Conservation (phyloP, 2,888 invertebrate species). For the Eupithecia dodoneata region DNA sequence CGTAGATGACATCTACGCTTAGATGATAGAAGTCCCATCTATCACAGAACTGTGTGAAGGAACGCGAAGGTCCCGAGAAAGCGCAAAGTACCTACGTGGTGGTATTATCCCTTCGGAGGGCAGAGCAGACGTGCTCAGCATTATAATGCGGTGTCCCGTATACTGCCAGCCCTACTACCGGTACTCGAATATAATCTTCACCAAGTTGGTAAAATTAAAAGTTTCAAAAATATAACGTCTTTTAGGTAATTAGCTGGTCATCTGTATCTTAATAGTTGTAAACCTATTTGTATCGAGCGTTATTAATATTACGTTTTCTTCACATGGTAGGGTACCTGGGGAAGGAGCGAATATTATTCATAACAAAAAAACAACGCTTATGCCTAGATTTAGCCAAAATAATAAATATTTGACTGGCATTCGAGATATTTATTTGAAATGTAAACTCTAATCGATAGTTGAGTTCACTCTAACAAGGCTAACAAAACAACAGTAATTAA, state of each 20-base stretch:
- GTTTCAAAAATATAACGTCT: no score
- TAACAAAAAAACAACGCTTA: not conserved
- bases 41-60: conserved; percentile 50
- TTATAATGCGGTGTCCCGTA: conserved; percentile 63
- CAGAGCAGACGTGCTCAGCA: conserved; percentile 62
- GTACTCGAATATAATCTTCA: conserved; percentile 21
- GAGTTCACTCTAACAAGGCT: not conserved
- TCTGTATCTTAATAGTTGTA: no score
- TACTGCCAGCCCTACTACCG: conserved; percentile 43
- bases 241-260: not conserved
- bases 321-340: no score
- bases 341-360: no score
- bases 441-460: not conserved
- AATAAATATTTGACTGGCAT: not conserved
- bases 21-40: conserved; percentile 3
- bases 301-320: no score
- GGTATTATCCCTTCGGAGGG: conserved; percentile 42
- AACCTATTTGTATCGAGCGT: no score
- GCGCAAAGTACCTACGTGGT: conserved; percentile 19
- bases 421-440: not conserved
- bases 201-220: not conserved
- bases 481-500: not conserved
- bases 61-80: conserved; percentile 44
- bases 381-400: not conserved
- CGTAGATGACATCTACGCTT: not conserved